These are phyloP conservation scores for Clarias laeviceps DNA, from an alignment of 2,797 vertebrate genomes.

Conservation along the genomic window DNA sequence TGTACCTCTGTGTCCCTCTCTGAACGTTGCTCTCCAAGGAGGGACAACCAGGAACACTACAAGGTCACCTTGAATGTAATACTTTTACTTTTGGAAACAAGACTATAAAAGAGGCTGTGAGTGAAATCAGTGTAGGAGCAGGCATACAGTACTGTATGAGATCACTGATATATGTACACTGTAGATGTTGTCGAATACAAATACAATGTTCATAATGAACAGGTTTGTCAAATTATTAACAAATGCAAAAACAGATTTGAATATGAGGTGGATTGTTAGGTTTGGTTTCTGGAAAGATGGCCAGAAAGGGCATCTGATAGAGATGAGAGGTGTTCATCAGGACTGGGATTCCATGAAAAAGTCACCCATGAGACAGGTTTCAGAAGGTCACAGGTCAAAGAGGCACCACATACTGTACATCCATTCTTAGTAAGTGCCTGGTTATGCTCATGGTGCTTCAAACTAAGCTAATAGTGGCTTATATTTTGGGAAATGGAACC, in stretches of 20 bases:
- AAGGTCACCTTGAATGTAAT: conserved; percentile 57
- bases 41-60: conserved; percentile 32
- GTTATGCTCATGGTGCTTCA: not conserved
- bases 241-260: not conserved
- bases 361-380: not conserved
- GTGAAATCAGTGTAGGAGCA: not conserved
- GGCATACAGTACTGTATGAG: not conserved
- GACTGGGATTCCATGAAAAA: not conserved
- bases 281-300: not conserved
- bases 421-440: not conserved
- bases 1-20: conserved; percentile 10
- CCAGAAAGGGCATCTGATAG: too few species aligned
- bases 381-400: not conserved
- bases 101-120: conserved; percentile 24
- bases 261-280: not conserved
- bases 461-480: not conserved
- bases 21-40: conserved; percentile 32
- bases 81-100: conserved; percentile 50
- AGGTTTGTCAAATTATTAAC: not conserved
- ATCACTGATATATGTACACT: not conserved
- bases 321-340: not conserved
- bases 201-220: not conserved
- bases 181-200: not conserved
- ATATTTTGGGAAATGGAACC: not conserved
- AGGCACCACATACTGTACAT: too few species aligned